Evolutionary conservation across 2,888 invertebrate genomes (phyloP), one percentile per base, ranked within the genome.

Genomic region (Acrocera orbiculus): DNA sequence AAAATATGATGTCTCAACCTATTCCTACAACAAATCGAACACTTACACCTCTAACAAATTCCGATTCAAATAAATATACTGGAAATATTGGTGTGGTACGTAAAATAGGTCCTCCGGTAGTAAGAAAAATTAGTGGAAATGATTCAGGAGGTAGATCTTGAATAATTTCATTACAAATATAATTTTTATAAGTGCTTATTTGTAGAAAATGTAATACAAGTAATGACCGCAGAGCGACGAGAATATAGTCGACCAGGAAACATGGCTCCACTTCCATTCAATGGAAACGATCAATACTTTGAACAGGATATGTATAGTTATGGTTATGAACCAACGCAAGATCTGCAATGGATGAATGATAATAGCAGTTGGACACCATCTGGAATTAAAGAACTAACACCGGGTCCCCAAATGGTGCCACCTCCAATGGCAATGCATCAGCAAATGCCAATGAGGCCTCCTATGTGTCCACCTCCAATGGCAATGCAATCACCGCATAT

Each of bases 131-230:
- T n/a, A n/a, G n/a, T n/a, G n/a, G n/a, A n/a, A n/a, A n/a, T n/a
- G n/a, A n/a, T n/a, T n/a, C n/a, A n/a, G n/a, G n/a, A n/a, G n/a
- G n/a, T n/a, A n/a, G n/a, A n/a, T n/a, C n/a, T n/a, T n/a, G n/a
- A n/a, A n/a, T n/a, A n/a, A n/a, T n/a, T n/a, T n/a, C n/a, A n/a
- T n/a, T n/a, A n/a, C n/a, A n/a, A n/a, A n/a, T n/a, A n/a, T n/a
- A n/a, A n/a, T n/a, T n/a, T n/a, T n/a, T n/a, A n/a, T n/a, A n/a
- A n/a, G n/a, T n/a, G n/a, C n/a, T n/a, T n/a, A n/a, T n/a, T n/a
- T n/a, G n/a, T n/a, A n/a, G 85, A 86, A 58, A 87, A 85, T 48
- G 79, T 82, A 11, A 87, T 87, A 50, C 85, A 86, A 65, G 86
- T 87, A 28, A 85, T 89, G 86, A 86, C 87, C 8, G 86, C 85